Evolutionary conservation across 2,888 invertebrate species (phyloP).

Genomic region (Pachymerium ferrugineum): DNA sequence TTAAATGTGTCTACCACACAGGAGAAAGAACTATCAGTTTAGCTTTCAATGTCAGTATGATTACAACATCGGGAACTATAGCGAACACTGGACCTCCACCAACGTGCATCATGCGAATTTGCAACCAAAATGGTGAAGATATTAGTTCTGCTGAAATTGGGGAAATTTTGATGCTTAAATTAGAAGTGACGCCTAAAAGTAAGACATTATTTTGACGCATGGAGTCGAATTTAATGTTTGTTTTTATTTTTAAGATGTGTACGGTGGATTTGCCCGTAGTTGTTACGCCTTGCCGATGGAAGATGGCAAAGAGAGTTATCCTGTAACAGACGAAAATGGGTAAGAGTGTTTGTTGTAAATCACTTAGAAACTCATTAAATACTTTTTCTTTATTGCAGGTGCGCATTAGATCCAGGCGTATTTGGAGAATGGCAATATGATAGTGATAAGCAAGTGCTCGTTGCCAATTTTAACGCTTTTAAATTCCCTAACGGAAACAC

Average conservation of each 20-base stretch:
- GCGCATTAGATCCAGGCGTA: slow-evolving; percentile 84
- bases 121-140: slow-evolving; percentile 76
- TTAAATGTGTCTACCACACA: slow-evolving; percentile 90
- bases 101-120: slow-evolving; percentile 84
- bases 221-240: neutral
- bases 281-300: slow-evolving; percentile 85
- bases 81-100: slow-evolving; percentile 93
- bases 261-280: slow-evolving; percentile 87
- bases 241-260: slow-evolving; percentile 60
- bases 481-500: slow-evolving; percentile 93
- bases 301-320: slow-evolving; percentile 73
- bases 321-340: slow-evolving; percentile 80
- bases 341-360: slow-evolving; percentile 1
- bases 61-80: slow-evolving; percentile 90
- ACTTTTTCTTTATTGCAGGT: slow-evolving; percentile 54
- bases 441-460: slow-evolving; percentile 68
- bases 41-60: slow-evolving; percentile 91
- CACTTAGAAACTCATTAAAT: neutral
- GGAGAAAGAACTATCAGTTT: slow-evolving; percentile 87
- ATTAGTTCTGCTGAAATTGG: slow-evolving; percentile 89
- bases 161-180: slow-evolving; percentile 77
- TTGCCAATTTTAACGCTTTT: slow-evolving; percentile 87
- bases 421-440: slow-evolving; percentile 92
- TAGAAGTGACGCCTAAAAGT: slow-evolving; percentile 69
- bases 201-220: slow-evolving; percentile 40